Percentiles rank a stretch among this genome's conserved stretches.
These are phyloP conservation scores for Penelope pileata DNA, from an alignment of 2,113 vertebrate species.

Conservation along the genomic window DNA sequence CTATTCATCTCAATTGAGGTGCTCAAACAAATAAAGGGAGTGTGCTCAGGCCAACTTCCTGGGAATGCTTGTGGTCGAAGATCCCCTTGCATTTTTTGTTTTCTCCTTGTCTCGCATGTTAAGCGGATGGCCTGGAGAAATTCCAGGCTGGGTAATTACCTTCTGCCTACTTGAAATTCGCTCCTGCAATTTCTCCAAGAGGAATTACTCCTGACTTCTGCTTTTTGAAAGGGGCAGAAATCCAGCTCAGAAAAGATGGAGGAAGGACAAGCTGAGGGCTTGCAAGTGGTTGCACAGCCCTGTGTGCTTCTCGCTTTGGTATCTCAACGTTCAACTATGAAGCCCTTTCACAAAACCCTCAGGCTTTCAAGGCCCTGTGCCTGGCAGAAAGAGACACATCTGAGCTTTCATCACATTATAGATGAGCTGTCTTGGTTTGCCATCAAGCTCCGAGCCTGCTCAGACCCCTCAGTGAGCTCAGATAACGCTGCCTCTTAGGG, in stretches of 20 bases:
- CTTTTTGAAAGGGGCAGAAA: background rate
- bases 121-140: constrained; percentile 22
- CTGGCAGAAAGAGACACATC: background rate
- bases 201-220: background rate
- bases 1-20: background rate
- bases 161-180: constrained; percentile 28
- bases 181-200: background rate
- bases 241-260: background rate
- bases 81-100: background rate
- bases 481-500: fast-evolving
- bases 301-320: background rate
- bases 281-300: background rate
- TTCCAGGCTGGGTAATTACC: constrained; percentile 36
- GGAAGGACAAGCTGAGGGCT: background rate
- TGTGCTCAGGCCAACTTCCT: background rate
- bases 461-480: background rate
- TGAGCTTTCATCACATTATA: background rate
- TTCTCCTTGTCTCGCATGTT: background rate
- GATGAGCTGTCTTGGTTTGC: background rate
- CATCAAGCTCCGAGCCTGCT: background rate
- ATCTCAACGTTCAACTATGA: background rate
- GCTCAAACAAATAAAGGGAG: background rate
- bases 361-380: background rate
- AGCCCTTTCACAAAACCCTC: background rate
- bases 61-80: background rate